Base-by-base conservation (phyloP, 2,797 vertebrate species). In the Phylloscopus collybita region DNA sequence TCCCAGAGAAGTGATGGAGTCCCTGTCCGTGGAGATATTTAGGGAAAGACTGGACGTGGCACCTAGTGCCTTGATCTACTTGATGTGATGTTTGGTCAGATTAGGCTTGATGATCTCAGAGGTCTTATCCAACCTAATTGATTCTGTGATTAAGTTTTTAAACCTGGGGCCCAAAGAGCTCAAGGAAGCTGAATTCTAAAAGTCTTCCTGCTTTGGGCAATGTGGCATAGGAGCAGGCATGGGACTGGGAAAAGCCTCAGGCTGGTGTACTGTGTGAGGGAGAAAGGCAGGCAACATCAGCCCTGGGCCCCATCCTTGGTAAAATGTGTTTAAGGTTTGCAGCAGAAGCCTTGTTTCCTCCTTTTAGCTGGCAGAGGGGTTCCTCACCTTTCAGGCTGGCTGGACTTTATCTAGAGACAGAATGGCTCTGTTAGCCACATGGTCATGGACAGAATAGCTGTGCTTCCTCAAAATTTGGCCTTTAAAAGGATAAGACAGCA, bases 171-270 rank as follows among this genome's bases (percentile, higher is more conserved):
- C n/a, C 5, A 14, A 20, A 29, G 16, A 17, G 3, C 6, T 15
- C 6, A 23, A 57, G 60, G 40, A 25, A 36, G 8, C 6, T 9
- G 54, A 49, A 27, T 16, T 38, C n/a, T 65, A 10, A 47, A 54
- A 74, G 8, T 11, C 5, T 16, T 7, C 15, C 12, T 2, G 11
- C 32, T 45, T 1, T 17, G 44, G 34, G 49, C 49, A 30, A 16
- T 2, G 16, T 42, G 44, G 14, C 15, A 6, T 3, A 11, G 34
- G 34, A 50, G 15, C 0, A 0, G 13, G 17, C 9, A 20, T 18
- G 16, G 34, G 19, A 12, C 18, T 16, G 32, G n/a, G 45, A 5
- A 29, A 5, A 10, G 34, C 29, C 26, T 34, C 17, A 7, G 60
- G 36, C 7, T 6, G 4, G 18, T 49, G 25, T 29, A 16, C 16